A percentile compares a stretch with the other conserved stretches of the same genome.
Conservation (phyloP, 1,140 invertebrate genomes). For the Vanessa tameamea region DNA sequence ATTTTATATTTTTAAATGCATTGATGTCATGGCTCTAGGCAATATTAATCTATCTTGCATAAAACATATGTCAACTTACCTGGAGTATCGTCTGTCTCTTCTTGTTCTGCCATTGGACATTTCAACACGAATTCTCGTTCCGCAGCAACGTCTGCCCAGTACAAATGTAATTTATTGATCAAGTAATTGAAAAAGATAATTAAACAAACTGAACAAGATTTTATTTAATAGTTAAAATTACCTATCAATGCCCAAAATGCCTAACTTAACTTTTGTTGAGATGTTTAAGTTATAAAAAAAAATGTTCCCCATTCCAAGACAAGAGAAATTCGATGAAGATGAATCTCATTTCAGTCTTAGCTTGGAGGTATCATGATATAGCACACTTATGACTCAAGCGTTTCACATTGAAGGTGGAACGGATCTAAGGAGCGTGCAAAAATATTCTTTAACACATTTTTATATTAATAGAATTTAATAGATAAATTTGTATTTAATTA, state of each 20-base stretch:
- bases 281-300: not conserved
- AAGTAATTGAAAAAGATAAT: not conserved
- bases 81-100: conserved; percentile 83
- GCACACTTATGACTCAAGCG: conserved; percentile 79
- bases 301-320: conserved; percentile 75
- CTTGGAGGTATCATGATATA: conserved; percentile 69
- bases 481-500: no score
- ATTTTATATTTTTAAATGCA: conserved; percentile 27
- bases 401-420: conserved; percentile 72
- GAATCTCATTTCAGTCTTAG: conserved; percentile 64
- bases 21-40: conserved; percentile 23
- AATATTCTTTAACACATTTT: not conserved
- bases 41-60: conserved; percentile 17
- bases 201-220: not conserved
- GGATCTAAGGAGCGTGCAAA: conserved; percentile 78
- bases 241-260: no score
- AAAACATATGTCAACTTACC: conserved; percentile 55
- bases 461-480: no score
- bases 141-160: conserved; percentile 87
- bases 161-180: not conserved
- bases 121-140: conserved; percentile 90
- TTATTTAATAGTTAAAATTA: not conserved
- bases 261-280: no score
- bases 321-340: conserved; percentile 49
- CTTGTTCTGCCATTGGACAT: conserved; percentile 93